These are phyloP conservation scores for Alloscopus bannaensis DNA, from an alignment of 2,888 invertebrate genomes.

Conservation along the genomic window DNA sequence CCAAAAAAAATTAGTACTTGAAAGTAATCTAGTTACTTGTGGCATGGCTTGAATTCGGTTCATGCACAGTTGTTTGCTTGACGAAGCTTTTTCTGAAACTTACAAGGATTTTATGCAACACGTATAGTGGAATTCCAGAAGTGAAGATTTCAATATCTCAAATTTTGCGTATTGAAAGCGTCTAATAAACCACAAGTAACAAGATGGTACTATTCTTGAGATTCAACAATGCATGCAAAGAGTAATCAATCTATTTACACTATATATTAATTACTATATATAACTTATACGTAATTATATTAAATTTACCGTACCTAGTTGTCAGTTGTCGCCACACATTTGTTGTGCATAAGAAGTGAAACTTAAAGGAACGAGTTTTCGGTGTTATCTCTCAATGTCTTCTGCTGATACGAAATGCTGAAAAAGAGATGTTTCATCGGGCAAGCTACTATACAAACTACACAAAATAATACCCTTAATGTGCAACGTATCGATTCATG, in stretches of 20 bases:
- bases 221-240: conserved; percentile 60
- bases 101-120: no score
- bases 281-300: conserved; percentile 27
- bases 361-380: conserved; percentile 6
- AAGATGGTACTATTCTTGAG: conserved; percentile 63
- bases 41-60: conserved; percentile 11
- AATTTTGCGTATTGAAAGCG: no score
- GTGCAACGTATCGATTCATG: conserved; percentile 1
- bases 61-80: no score
- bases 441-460: conserved; percentile 9
- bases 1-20: conserved; percentile 31
- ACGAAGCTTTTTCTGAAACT: no score
- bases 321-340: conserved; percentile 3
- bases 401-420: conserved; percentile 18
- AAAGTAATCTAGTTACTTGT: conserved; percentile 51
- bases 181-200: conserved; percentile 43
- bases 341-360: conserved; percentile 6
- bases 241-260: conserved; percentile 48
- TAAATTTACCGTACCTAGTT: conserved; percentile 19
- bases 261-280: conserved; percentile 34
- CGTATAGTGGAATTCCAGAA: no score
- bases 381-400: conserved; percentile 20
- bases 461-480: no score
- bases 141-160: no score
- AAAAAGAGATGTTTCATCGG: conserved; percentile 10